Evolutionary conservation across 2,113 vertebrate species (phyloP), one percentile per base, ranked within the genome.

Genomic region (Campylorhamphus procurvoides): DNA sequence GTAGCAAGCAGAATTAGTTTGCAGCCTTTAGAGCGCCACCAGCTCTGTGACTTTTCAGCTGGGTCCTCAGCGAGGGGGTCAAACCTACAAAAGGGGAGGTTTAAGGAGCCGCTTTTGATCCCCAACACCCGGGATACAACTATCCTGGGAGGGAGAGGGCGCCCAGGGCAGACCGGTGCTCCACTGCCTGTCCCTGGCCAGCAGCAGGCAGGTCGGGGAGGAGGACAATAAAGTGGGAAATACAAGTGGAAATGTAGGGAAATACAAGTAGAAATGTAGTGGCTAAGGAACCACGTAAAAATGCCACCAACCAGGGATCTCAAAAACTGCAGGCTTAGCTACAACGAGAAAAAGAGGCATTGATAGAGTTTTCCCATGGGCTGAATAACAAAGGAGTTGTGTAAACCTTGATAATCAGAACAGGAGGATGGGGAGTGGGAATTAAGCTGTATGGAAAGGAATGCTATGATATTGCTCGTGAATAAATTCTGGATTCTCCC

Each of bases 121-220:
- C 53, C 15, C 47, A 53, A 14, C 42, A 55, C 12, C 23, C 0
- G 0, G 22, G 22, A 66, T 55, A 12, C 0, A 13, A 10, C 20
- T 25, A 15, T 40, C 16, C 19, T 42, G 29, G 44, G 33, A 74
- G 23, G 35, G 15, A 56, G 14, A 10, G 15, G 15, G 3, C 42
- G 25, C 18, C 49, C 46, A 60, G 5, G 35, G 14, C 39, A 79
- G 44, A 68, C 40, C 18, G 49, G 31, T 62, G 28, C 35, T 62
- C 40, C 29, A 40, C 20, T 52, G 25, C 28, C 63, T 75, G 29
- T 18, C 35, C 19, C 33, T 53, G n/a, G 23, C 4, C 60, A 73
- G 47, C 66, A 79, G 59, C 16, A 37, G n/a, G 49, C 25, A 28
- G 33, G 22, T 12, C 29, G 13, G 31, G 64, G 20, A 49, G 35